These are phyloP conservation scores for Aphidius colemani DNA, from an alignment of 2,888 invertebrate genomes.

Conservation along the genomic window DNA sequence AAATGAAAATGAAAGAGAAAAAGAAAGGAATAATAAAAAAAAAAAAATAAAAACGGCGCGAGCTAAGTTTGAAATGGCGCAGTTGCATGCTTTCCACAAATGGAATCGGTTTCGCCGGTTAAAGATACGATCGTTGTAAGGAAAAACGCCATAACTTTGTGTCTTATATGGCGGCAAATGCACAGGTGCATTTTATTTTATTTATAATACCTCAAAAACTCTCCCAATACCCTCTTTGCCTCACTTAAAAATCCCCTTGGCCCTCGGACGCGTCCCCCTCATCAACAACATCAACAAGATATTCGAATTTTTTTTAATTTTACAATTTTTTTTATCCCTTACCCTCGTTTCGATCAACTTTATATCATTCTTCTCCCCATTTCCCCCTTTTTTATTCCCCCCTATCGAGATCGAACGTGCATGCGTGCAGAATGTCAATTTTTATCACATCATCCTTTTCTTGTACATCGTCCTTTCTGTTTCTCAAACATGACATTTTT, in stretches of 20 bases:
- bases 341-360: constrained; percentile 14
- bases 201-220: constrained; percentile 27
- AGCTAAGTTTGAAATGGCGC: constrained; percentile 20
- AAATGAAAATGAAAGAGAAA: constrained; percentile 9
- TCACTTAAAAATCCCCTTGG: constrained; percentile 30
- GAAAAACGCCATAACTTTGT: constrained; percentile 59
- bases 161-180: constrained; percentile 57
- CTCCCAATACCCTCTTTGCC: constrained; percentile 28
- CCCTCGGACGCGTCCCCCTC: constrained; percentile 26
- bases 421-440: constrained; percentile 54
- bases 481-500: background rate
- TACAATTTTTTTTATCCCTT: background rate
- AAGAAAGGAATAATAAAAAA: constrained; percentile 2
- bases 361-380: constrained; percentile 28
- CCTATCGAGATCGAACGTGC: constrained; percentile 42
- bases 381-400: constrained; percentile 9
- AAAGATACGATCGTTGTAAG: constrained; percentile 54
- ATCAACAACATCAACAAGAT: constrained; percentile 7
- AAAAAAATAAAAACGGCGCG: constrained; percentile 35
- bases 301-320: background rate
- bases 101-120: constrained; percentile 56
- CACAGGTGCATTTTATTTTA: constrained; percentile 53
- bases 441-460: constrained; percentile 36
- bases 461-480: constrained; percentile 28
- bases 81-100: constrained; percentile 50